Evolutionary conservation across 2,888 invertebrate genomes (phyloP).

Genomic region (Microplitis deprimator): DNA sequence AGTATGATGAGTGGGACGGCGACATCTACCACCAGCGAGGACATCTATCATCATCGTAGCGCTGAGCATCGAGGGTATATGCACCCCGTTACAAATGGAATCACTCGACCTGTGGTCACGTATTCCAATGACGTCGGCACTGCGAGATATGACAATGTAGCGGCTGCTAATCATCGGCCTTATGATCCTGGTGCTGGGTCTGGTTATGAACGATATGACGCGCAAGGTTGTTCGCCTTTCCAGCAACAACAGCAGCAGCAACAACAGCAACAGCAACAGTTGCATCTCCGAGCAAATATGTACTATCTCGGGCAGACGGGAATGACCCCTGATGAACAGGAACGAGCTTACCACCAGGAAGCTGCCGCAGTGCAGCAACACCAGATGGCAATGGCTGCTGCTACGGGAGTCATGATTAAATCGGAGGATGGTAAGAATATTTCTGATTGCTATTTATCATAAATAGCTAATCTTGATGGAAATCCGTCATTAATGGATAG

Average conservation of each 20-base stretch:
- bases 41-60: constrained; percentile 68
- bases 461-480: not conserved
- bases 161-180: constrained; percentile 74
- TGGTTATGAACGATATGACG: constrained; percentile 79
- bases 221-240: constrained; percentile 66
- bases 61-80: constrained; percentile 67
- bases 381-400: constrained; percentile 74
- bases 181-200: constrained; percentile 76
- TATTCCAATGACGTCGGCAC: constrained; percentile 74
- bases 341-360: constrained; percentile 77
- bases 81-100: constrained; percentile 66
- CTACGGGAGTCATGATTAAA: constrained; percentile 77
- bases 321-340: constrained; percentile 76
- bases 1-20: constrained; percentile 74
- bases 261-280: constrained; percentile 71
- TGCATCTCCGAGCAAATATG: constrained; percentile 75
- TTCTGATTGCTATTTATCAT: not conserved
- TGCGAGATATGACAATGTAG: constrained; percentile 72
- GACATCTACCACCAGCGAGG: constrained; percentile 62
- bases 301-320: constrained; percentile 75
- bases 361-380: constrained; percentile 72
- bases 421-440: constrained; percentile 74
- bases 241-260: constrained; percentile 67
- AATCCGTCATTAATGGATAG: constrained; percentile 29
- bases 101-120: constrained; percentile 75